Base-by-base conservation (phyloP, 1,140 invertebrate genomes). In the Papilio aristodemus region DNA sequence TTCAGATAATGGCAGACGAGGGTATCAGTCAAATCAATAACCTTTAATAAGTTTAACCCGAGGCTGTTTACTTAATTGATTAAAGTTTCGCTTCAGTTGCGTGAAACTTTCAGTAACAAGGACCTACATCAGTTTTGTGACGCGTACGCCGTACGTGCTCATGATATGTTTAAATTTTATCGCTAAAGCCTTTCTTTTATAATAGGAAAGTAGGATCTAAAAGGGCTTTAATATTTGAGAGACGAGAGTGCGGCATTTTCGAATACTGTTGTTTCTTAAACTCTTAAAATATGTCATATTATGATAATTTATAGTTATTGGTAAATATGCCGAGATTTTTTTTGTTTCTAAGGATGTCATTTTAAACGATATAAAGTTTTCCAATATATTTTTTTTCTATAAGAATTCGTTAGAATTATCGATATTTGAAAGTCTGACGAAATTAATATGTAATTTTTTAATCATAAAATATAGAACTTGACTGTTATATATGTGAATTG, bases 101-200 rank as follows among this genome's bases (percentile, higher is more conserved):
- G 6, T 54, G 1, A 54, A 54, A 54, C 19, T 54, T 13, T 22
- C 27, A 32, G 27, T 32, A 14, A 39, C 38, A 13, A 4, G 9
- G 11, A 54, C 46, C 46, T 19, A 54, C 22, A 22, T 54, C 46
- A 54, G 10, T 54, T 54, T 25, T 54, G 46, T 13, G 19, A 54
- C 46, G 13, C 0, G 46, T 54, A 13, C 11, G 11, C 19, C n/a
- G 41, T 4, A 43, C 14, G 4, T 0, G 41, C 4, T 19, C 43
- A 50, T 19, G 0, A 22, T 50, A 9, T 3, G 19, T 50, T 50
- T 2, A n/a, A 50, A 50, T 50, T 10, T 22, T 10, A 50, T 22
- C 9, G 17, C 27, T 32, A 32, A 32, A 32, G 27, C 27, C 2
- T 32, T 32, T 6, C 27, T 32, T 32, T 32, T 32, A 6, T 2